Conservation (phyloP, 23 tunicate species). For the Trididemnum clinides region DNA sequence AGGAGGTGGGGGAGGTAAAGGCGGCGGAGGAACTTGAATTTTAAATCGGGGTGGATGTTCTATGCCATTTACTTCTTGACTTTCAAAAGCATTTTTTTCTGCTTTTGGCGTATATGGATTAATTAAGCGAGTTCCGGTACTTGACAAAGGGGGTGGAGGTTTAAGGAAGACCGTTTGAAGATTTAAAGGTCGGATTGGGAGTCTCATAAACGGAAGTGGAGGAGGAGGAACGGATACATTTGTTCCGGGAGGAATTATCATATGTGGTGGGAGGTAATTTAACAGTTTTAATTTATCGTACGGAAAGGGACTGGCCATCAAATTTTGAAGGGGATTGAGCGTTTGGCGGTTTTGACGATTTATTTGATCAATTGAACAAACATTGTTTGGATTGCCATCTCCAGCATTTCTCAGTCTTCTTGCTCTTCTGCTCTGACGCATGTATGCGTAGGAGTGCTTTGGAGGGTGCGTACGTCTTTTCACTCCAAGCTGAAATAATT, state of each 20-base stretch:
- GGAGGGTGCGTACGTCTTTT: conserved; percentile 12
- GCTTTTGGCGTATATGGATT: not conserved
- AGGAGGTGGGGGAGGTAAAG: not conserved
- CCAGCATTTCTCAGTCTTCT: not conserved
- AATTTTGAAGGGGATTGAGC: not conserved
- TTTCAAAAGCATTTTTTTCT: not conserved
- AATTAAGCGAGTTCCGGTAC: not conserved
- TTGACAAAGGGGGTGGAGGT: not conserved
- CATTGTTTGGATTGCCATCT: not conserved
- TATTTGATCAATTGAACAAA: not conserved
- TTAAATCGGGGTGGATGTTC: not conserved
- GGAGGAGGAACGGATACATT: conserved; percentile 37
- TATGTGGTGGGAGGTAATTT: conserved; percentile 18
- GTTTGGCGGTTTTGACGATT: not conserved
- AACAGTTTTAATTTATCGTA: conserved; percentile 1
- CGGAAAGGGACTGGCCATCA: not conserved
- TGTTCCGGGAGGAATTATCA: conserved; percentile 39
- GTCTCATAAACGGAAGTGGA: conserved; percentile 18
- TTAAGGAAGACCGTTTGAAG: no score
- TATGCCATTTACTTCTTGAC: not conserved
- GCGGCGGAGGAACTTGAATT: conserved; percentile 18
- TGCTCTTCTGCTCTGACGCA: conserved; percentile 10
- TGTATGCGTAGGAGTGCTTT: conserved; percentile 19
- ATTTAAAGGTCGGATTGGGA: not conserved
- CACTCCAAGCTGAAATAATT: not conserved